Base-by-base conservation (phyloP, 2,888 invertebrate genomes). In the Drosophila acutilabella region DNA sequence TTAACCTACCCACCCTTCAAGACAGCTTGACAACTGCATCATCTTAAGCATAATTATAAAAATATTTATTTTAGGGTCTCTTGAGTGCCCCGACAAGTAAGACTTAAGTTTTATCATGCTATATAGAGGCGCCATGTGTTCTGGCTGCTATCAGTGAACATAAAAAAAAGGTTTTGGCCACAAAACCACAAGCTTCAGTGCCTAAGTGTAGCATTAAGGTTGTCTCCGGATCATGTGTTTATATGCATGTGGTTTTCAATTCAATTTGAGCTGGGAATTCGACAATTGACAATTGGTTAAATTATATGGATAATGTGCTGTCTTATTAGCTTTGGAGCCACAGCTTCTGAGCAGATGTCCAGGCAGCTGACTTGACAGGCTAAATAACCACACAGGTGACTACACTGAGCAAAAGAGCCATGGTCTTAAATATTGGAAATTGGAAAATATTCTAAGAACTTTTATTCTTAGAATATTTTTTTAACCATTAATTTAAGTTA, bases 131-230 rank as follows among this genome's bases (percentile, higher is more conserved):
- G 59, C 64, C 78, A 71, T 77, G 79, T 77, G 77, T 48, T 64
- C 30, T 33, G 42, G 8, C 30, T 65, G 70, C 53, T 74, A 74
- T 76, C 73, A 68, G 53, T 52, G 13, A 13, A 13, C 23, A 23
- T 23, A 23, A 36, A 13, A 58, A 56, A 8, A 58, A 56, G 13
- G 47, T 51, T 57, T 54, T 13, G 10, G 48, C 26, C 57, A 33
- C 44, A 23, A 45, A 71, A 78, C 78, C 78, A 62, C 76, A 76
- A 78, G 57, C 52, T 60, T 26, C 14, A 68, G 48, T 60, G 58
- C 50, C 42, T 75, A 73, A 75, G 38, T 77, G 51, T 69, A 56
- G 57, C 47, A 74, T 65, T 76, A 56, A 44, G 65, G 42, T 48
- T n/a, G 36, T 36, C 16, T 60, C 50, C 47, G 66, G 65, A 51